Base-by-base conservation (phyloP, 2,797 vertebrate genomes). In the Notolabrus celidotus region DNA sequence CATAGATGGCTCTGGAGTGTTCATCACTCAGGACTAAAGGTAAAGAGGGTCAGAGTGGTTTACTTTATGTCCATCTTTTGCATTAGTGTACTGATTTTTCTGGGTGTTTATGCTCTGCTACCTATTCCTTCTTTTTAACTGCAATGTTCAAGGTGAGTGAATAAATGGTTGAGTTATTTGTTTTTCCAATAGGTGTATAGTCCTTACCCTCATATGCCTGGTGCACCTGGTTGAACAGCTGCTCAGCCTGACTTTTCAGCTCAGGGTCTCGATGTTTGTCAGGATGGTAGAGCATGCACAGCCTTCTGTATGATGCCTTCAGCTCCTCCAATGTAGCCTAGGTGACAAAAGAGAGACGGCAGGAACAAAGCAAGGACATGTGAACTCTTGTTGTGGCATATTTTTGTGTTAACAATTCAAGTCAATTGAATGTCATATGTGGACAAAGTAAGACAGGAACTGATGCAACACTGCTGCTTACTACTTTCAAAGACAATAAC, bases 271-370 rank as follows among this genome's bases (percentile, higher is more conserved):
- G 84, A 91, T 99, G 98, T 88, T 99, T 99, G 95, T 99, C 98
- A 0, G 98, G 98, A 65, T 99, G 98, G 91, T 99, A 99, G 1
- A 99, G 91, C 97, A 99, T 98, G 20, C 98, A 99, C 51, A 99
- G 91, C 67, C 98, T 92, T 41, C 98, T 95, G 88, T 99, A 99
- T 0, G 98, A 96, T 0, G 96, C 95, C 87, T 97, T 99, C 10
- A 99, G 91, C 91, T 99, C 98, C 25, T 99, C 98, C 41, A 94
- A 90, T 43, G 97, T 95, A 15, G 98, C 98, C 98, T 99, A n/a
- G n/a, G 80, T 0, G 29, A 31, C 29, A 36, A 67, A 49, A 34
- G 5, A 70, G 20, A 69, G 20, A 19, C 7, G 41, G 25, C 29
- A 66, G n/a, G 2, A 7, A 23, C 9, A 27, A 23, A 41, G n/a